Evolutionary conservation across 2,888 invertebrate genomes (phyloP).

Genomic region (Calameuta filiformis): DNA sequence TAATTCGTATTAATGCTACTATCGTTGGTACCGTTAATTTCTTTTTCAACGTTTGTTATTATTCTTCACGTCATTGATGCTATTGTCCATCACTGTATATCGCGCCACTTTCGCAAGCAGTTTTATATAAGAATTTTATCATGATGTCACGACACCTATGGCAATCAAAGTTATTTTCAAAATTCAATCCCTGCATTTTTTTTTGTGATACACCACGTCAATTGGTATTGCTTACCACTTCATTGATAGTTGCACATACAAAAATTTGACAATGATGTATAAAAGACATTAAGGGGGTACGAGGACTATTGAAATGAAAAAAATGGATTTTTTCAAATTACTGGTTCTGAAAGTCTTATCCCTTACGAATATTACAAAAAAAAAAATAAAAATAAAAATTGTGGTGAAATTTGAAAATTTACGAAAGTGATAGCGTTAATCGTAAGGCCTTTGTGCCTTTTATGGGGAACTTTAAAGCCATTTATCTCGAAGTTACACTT

Average conservation of each 20-base stretch:
- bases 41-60: not conserved
- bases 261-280: not conserved
- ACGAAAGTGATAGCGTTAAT: no score
- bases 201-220: not conserved
- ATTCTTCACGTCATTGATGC: not conserved
- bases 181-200: not conserved
- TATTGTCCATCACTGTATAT: not conserved
- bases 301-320: no score
- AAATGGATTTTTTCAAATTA: no score
- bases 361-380: no score
- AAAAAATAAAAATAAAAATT: no score
- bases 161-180: not conserved
- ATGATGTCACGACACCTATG: not conserved
- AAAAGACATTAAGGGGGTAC: not conserved
- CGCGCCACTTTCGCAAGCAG: not conserved
- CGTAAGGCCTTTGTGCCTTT: no score
- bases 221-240: not conserved
- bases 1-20: not conserved
- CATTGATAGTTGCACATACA: not conserved
- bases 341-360: no score
- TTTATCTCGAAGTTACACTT: no score
- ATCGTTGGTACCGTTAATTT: not conserved
- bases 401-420: no score
- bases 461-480: no score
- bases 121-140: not conserved